Evolutionary conservation across 2,113 vertebrate genomes (phyloP).

Genomic region (Anguilla japonica): DNA sequence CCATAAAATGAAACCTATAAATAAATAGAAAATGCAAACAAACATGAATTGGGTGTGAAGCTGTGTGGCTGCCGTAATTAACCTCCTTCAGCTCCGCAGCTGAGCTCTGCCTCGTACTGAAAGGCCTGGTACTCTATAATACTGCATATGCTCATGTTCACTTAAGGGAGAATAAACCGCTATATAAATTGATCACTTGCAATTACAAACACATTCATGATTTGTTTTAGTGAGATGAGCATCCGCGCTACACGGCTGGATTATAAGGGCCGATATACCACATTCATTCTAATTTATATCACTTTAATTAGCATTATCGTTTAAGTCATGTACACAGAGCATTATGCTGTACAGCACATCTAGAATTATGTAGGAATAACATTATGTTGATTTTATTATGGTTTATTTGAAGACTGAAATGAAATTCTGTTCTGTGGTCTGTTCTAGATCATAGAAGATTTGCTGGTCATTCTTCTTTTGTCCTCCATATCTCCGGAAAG

Average conservation of each 20-base stretch:
- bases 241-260: neutral
- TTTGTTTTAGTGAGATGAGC: neutral
- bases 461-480: neutral
- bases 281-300: neutral
- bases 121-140: neutral
- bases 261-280: neutral
- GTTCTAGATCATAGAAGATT: too few species aligned
- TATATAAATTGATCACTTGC: neutral
- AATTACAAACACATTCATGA: neutral
- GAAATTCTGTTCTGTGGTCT: too few species aligned
- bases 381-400: too few species aligned
- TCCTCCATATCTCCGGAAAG: neutral
- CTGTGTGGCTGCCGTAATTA: neutral
- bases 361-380: neutral
- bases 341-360: neutral
- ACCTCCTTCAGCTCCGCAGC: neutral
- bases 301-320: neutral
- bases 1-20: neutral
- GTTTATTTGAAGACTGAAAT: too few species aligned
- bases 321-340: neutral
- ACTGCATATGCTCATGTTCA: neutral
- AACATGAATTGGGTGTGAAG: neutral
- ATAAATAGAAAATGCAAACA: neutral
- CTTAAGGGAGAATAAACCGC: neutral
- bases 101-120: neutral